Conservation (phyloP, 2,113 vertebrate genomes). For the Trichechus manatus region DNA sequence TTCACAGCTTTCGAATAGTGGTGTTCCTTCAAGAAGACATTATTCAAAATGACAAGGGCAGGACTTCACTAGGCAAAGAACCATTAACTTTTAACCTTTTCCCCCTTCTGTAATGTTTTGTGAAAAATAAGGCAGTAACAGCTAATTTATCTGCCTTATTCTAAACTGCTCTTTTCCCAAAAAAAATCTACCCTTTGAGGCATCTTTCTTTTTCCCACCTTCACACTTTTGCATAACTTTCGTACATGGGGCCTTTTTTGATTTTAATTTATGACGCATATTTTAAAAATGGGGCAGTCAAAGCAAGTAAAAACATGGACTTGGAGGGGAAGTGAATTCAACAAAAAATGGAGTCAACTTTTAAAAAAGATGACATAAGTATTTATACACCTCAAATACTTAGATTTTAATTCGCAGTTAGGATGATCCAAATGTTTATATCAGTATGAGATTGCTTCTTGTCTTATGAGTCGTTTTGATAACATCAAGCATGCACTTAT, state of each 20-base stretch:
- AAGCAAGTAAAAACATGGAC: slow-evolving; percentile 2
- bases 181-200: neutral
- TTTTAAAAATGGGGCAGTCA: neutral
- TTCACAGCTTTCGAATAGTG: neutral
- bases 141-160: neutral
- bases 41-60: slow-evolving; percentile 21
- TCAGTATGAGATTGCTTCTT: neutral
- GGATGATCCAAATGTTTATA: neutral
- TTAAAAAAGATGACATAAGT: slow-evolving; percentile 19
- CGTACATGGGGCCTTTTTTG: neutral
- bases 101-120: neutral
- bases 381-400: neutral
- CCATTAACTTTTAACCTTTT: neutral
- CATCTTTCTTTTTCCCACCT: accelerated
- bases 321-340: neutral
- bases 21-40: neutral
- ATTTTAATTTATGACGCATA: neutral
- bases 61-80: neutral
- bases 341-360: neutral
- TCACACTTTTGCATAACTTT: neutral
- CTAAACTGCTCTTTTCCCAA: neutral
- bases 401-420: neutral
- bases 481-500: neutral
- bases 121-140: neutral
- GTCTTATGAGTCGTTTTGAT: neutral